Percentiles rank a stretch among this genome's conserved stretches.
Evolutionary conservation across 1,140 invertebrate species (phyloP).

Genomic region (Drosophila melanogaster): DNA sequence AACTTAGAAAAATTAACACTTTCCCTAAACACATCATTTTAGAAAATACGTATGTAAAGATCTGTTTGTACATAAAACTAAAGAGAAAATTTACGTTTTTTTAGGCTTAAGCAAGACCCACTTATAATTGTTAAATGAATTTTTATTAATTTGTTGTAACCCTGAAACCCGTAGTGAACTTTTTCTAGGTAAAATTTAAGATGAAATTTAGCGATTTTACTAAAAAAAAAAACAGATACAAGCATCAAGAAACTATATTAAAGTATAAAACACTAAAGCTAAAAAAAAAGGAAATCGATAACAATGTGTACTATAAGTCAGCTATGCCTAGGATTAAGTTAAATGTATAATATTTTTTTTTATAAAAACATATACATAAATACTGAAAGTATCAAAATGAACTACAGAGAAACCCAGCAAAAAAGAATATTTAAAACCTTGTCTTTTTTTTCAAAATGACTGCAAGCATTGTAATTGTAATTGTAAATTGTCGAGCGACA

Average conservation of each 20-base stretch:
- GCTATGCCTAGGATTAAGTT: constrained; percentile 47
- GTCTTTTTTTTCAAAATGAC: constrained; percentile 25
- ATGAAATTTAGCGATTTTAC: constrained; percentile 40
- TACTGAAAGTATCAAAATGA: constrained; percentile 42
- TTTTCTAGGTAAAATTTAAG: constrained; percentile 34
- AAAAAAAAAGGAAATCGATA: background rate
- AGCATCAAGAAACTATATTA: constrained; percentile 16
- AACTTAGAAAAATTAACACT: background rate
- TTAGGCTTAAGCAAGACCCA: constrained; percentile 14
- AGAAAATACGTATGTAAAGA: background rate
- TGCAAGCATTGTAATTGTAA: constrained; percentile 44
- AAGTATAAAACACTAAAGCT: background rate
- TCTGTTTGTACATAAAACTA: constrained; percentile 29
- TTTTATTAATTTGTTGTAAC: constrained; percentile 23
- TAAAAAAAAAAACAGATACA: constrained; percentile 11
- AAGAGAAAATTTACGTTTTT: constrained; percentile 2
- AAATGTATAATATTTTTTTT: constrained; percentile 42
- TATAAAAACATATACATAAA: constrained; percentile 40
- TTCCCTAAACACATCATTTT: background rate
- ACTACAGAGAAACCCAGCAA: constrained; percentile 8
- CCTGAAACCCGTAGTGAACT: background rate
- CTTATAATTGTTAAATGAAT: constrained; percentile 25
- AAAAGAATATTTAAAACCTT: constrained; percentile 17
- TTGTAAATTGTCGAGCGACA: constrained; percentile 52
- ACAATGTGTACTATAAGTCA: constrained; percentile 41